Conservation (phyloP, 2,888 invertebrate genomes). For the Papilio protenor region DNA sequence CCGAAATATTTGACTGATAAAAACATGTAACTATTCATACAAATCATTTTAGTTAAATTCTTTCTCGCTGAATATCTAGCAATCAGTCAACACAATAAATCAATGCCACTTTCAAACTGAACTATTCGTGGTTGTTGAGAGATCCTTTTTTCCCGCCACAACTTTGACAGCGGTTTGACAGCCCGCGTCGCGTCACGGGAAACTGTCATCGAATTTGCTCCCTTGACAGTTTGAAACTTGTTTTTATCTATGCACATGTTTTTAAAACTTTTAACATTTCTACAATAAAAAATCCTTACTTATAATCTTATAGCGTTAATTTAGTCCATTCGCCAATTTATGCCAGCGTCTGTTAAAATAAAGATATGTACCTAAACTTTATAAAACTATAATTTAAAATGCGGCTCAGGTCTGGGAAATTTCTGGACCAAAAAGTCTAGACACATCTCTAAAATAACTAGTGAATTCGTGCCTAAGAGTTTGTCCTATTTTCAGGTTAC, state of each 20-base stretch:
- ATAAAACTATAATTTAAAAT: neutral
- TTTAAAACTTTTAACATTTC: neutral
- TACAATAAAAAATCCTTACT: neutral
- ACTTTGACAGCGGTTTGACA: constrained; percentile 41
- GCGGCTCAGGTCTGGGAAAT: neutral
- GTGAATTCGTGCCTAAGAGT: neutral
- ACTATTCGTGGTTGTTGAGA: constrained; percentile 30
- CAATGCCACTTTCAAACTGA: constrained; percentile 31
- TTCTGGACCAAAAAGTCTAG: constrained; percentile 11
- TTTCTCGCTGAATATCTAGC: neutral
- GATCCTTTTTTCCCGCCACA: constrained; percentile 33
- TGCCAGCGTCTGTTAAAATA: neutral
- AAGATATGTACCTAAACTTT: neutral
- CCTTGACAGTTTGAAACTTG: constrained; percentile 40
- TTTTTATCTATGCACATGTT: constrained; percentile 34
- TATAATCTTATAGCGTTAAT: neutral
- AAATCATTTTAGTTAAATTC: neutral
- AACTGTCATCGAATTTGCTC: constrained; percentile 41
- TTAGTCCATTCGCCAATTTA: neutral
- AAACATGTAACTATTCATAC: neutral
- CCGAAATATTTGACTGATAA: too few species aligned
- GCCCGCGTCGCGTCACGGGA: constrained; percentile 45
- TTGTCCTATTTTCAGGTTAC: constrained; percentile 1
- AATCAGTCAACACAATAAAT: constrained; percentile 37
- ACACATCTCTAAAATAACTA: neutral